Evolutionary conservation across 1,140 invertebrate species (phyloP).

Genomic region (Manduca sexta): DNA sequence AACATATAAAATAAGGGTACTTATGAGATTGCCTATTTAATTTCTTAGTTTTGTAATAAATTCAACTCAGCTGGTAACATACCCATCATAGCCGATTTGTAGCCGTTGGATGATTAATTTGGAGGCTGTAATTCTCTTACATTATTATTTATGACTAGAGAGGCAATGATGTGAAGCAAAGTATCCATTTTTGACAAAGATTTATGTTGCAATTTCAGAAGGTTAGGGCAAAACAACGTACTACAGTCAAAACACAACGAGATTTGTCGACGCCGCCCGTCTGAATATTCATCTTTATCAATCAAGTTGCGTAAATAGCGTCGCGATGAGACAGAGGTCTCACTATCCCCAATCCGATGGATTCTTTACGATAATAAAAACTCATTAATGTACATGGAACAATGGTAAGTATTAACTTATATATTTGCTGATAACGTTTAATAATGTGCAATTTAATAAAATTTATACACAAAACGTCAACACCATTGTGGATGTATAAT

Average conservation of each 20-base stretch:
- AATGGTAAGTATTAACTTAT: too few relatives aligned
- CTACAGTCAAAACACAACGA: slow-evolving; percentile 29
- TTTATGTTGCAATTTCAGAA: slow-evolving; percentile 48
- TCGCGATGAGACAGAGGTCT: slow-evolving; percentile 34
- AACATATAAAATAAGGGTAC: too few relatives aligned
- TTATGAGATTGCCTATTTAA: too few relatives aligned
- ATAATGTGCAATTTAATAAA: too few relatives aligned
- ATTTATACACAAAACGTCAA: too few relatives aligned
- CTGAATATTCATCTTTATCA: slow-evolving; percentile 49
- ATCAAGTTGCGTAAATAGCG: slow-evolving; percentile 44
- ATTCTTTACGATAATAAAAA: too few relatives aligned
- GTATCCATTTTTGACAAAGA: slow-evolving; percentile 36
- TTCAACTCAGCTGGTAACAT: too few relatives aligned
- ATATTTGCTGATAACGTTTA: too few relatives aligned
- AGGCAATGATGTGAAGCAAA: slow-evolving; percentile 30
- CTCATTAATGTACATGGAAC: too few relatives aligned
- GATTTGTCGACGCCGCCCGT: slow-evolving; percentile 40
- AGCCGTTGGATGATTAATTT: neutral
- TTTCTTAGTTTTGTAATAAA: too few relatives aligned
- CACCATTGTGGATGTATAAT: too few relatives aligned
- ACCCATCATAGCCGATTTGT: too few relatives aligned
- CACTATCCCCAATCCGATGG: neutral
- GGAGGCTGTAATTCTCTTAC: neutral
- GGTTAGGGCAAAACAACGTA: slow-evolving; percentile 35
- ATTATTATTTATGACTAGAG: slow-evolving; percentile 26